Evolutionary conservation across 1,140 invertebrate species (phyloP).

Genomic region (Panulirus ornatus): DNA sequence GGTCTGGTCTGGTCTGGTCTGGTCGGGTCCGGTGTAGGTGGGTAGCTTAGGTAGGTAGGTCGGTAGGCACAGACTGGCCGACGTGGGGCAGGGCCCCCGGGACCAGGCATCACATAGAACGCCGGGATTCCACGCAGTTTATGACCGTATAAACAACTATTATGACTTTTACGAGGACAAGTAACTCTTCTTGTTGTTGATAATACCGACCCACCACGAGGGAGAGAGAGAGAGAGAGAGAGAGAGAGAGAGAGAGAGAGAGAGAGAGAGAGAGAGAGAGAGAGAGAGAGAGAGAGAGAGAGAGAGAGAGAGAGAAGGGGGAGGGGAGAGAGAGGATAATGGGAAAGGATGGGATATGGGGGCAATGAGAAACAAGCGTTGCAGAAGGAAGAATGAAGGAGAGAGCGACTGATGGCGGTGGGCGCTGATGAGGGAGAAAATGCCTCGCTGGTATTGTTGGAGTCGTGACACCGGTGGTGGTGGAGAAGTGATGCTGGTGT

Average conservation of each 20-base stretch:
- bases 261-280: not conserved
- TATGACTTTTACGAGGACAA: slow-evolving; percentile 72
- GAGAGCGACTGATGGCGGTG: too few relatives aligned
- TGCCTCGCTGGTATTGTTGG: too few relatives aligned
- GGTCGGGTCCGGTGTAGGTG: not conserved
- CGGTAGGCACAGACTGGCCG: too few relatives aligned
- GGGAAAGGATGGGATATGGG: slow-evolving; percentile 37
- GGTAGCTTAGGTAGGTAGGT: not conserved
- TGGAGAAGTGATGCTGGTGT: too few relatives aligned
- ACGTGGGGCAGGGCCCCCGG: too few relatives aligned
- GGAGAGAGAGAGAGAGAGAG: slow-evolving; percentile 4
- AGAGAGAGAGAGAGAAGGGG: slow-evolving; percentile 48
- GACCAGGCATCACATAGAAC: slow-evolving; percentile 42
- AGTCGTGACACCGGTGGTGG: too few relatives aligned
- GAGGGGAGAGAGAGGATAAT: slow-evolving; percentile 37
- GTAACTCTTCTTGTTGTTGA: slow-evolving; percentile 67
- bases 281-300: not conserved
- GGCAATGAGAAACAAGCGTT: slow-evolving; percentile 44
- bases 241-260: slow-evolving; percentile 37
- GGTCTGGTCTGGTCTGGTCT: not conserved
- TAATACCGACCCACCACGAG: slow-evolving; percentile 69
- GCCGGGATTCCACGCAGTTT: slow-evolving; percentile 69
- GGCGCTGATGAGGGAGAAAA: too few relatives aligned
- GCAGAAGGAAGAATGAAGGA: slow-evolving; percentile 48
- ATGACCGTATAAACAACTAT: slow-evolving; percentile 70